phyloP scores from a whole-genome alignment of 2,113 vertebrate genomes.

The human region GRCh38 chr16:7332001-7332500 shows the following conservation, averaged over 20 bases:
- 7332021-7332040: not conserved
- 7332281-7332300: not conserved
- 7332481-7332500: not conserved
- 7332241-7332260: not conserved
- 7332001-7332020: not conserved
- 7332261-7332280: too few species aligned
- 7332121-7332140: not conserved
- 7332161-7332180: too few species aligned
- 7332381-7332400: not conserved
- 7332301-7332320: not conserved
- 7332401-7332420: not conserved
- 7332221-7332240: fast-evolving
- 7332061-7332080: not conserved
- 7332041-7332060: not conserved
- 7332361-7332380: not conserved
- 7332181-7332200: too few species aligned
- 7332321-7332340: not conserved
- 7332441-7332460: not conserved
- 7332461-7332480: not conserved
- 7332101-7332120: not conserved
- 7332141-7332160: not conserved
- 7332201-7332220: fast-evolving
- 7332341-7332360: not conserved
- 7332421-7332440: too few species aligned
- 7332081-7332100: not conserved